Evolutionary conservation across 2,888 invertebrate genomes (phyloP).

Genomic region (Chirona hameri): DNA sequence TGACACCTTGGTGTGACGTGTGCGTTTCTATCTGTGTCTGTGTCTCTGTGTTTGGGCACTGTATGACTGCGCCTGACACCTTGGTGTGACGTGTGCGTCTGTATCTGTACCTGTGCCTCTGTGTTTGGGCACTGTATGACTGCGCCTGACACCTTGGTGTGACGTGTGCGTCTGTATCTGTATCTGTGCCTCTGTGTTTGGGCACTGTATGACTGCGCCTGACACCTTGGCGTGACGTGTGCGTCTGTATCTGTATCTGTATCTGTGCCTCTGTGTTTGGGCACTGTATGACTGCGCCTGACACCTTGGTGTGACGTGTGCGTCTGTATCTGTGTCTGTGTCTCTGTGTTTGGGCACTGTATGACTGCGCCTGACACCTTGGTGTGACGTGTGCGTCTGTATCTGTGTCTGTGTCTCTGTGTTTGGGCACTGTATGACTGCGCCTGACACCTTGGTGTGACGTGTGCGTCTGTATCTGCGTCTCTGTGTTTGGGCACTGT

Average conservation of each 20-base stretch:
- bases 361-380: too few relatives aligned
- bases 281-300: too few relatives aligned
- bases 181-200: background rate
- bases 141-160: too few relatives aligned
- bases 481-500: background rate
- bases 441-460: background rate
- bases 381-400: background rate
- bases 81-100: background rate
- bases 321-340: background rate
- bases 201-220: too few relatives aligned
- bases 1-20: background rate
- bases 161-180: background rate
- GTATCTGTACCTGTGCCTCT: background rate
- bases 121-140: background rate
- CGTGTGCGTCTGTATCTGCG: background rate
- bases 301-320: background rate
- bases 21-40: background rate
- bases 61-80: too few relatives aligned
- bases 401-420: background rate
- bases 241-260: background rate
- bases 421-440: background rate
- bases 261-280: background rate
- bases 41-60: background rate
- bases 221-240: background rate
- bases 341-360: background rate